Evolutionary conservation across 2,797 vertebrate genomes (phyloP), one percentile per base, ranked within the genome.

Genomic region (Cyclura pinguis): DNA sequence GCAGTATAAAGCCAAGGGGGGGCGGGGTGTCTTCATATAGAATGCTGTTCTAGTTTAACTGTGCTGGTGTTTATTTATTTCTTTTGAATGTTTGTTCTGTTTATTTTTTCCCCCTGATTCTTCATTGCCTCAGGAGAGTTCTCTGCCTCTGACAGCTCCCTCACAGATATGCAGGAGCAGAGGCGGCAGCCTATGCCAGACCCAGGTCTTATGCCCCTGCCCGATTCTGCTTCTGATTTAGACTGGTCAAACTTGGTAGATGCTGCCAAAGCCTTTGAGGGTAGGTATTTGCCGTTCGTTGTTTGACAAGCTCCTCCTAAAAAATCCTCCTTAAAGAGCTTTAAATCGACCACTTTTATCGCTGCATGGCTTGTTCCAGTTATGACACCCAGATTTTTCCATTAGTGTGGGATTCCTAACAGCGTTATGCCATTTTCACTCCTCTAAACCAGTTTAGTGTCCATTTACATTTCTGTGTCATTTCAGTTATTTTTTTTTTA

Each of bases 241-340:
- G 98, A 99, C 94, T 99, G 99, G 99, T 98, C 98, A 94, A 98
- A 99, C 95, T 96, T 99, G 95, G 99, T 99, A 87, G 98, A 99
- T 84, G 99, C 99, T 52, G 99, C 99, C 96, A 99, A 99, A 97
- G 98, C 99, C 80, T 99, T 99, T 93, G 99, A 99, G 96, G 98
- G 99, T 99, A 96, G 98, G 95, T 97, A 80, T 87, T 16, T 32
- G 82, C 80, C 86, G 87, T 35, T 10, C 29, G 69, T 12, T 59
- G 27, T 9, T 87, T 80, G 55, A 0, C 50, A 91, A 91, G 57
- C 35, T 91, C 84, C 14, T 85, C 82, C 12, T 85, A 27, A 1
- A 16, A 2, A 1, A 13, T 4, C 27, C 89, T 88, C 1, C 0
- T 82, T 84, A 88, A 90, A 16, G 12, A 84, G 0, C 4, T 59